Percentiles rank a stretch among this genome's conserved stretches.
Conservation (phyloP, 2,797 vertebrate genomes). For the Potorous gilbertii region DNA sequence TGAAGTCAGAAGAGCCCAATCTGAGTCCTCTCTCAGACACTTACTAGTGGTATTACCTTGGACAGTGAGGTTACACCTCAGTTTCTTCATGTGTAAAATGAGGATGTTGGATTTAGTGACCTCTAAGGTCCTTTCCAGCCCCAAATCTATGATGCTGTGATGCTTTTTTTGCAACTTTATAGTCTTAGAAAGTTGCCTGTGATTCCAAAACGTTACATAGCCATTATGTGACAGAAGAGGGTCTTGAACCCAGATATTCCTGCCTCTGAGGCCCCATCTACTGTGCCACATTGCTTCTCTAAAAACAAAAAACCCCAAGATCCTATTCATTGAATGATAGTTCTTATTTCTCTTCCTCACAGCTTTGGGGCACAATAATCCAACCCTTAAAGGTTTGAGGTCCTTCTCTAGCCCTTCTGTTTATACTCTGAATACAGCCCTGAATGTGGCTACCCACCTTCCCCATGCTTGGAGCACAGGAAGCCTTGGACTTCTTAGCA, state of each 20-base stretch:
- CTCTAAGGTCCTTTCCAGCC: not conserved
- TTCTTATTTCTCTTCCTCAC: slow-evolving; percentile 58
- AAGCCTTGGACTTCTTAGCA: slow-evolving; percentile 61
- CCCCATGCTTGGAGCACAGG: slow-evolving; percentile 84
- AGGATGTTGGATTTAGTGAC: not conserved
- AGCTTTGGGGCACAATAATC: slow-evolving; percentile 56
- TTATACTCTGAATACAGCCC: slow-evolving; percentile 71
- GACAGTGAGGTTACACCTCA: not conserved
- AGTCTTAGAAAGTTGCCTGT: not conserved
- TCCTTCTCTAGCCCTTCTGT: slow-evolving; percentile 86
- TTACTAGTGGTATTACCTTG: not conserved
- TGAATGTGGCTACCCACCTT: slow-evolving; percentile 57
- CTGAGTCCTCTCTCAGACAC: not conserved
- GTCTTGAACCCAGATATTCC: not conserved
- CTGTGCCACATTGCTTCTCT: not conserved
- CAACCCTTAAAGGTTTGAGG: slow-evolving; percentile 64
- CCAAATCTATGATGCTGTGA: not conserved
- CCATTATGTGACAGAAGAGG: not conserved
- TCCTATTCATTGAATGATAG: slow-evolving; percentile 14
- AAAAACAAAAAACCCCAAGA: not conserved
- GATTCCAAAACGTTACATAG: not conserved
- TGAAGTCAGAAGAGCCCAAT: slow-evolving; percentile 7
- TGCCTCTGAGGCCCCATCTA: not conserved
- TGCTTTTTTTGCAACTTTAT: not conserved
- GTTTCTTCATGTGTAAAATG: slow-evolving; percentile 40